Evolutionary conservation across 2,888 invertebrate genomes (phyloP).

Genomic region (Monopis laevigella): DNA sequence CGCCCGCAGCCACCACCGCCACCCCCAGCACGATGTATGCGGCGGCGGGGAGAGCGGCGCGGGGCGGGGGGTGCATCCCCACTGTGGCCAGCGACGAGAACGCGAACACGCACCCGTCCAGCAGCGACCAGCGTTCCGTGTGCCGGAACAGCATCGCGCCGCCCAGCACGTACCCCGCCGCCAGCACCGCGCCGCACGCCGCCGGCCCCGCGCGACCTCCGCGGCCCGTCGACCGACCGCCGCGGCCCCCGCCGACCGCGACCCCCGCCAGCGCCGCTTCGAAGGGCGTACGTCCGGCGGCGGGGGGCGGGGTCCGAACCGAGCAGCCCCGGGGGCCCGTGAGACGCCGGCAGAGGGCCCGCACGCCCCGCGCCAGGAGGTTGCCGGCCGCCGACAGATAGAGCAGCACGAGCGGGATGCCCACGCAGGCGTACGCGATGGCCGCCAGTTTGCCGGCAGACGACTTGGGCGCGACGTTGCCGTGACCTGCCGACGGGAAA

Average conservation of each 20-base stretch:
- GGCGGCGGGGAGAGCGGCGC: slow-evolving; percentile 77
- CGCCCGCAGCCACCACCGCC: not conserved
- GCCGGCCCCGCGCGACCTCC: slow-evolving; percentile 76
- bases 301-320: slow-evolving; percentile 31
- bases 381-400: slow-evolving; percentile 90
- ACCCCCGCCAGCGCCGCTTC: slow-evolving; percentile 72
- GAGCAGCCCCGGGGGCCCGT: slow-evolving; percentile 39
- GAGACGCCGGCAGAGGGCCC: slow-evolving; percentile 74
- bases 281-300: slow-evolving; percentile 43
- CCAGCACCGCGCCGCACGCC: slow-evolving; percentile 39
- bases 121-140: slow-evolving; percentile 90
- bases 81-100: slow-evolving; percentile 84
- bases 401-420: slow-evolving; percentile 88
- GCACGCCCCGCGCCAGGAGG: slow-evolving; percentile 81
- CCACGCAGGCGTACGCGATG: slow-evolving; percentile 85
- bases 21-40: slow-evolving; percentile 45
- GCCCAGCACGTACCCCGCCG: slow-evolving; percentile 57
- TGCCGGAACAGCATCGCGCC: slow-evolving; percentile 78
- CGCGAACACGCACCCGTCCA: slow-evolving; percentile 87
- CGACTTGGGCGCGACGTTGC: slow-evolving; percentile 83
- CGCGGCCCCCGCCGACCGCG: slow-evolving; percentile 85
- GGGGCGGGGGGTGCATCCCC: slow-evolving; percentile 83
- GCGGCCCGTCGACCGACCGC: slow-evolving; percentile 84
- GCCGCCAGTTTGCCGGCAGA: slow-evolving; percentile 83
- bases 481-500: slow-evolving; percentile 85